phyloP scores from a whole-genome alignment of 1,140 invertebrate genomes.

The Fopius arisanus region DNA sequence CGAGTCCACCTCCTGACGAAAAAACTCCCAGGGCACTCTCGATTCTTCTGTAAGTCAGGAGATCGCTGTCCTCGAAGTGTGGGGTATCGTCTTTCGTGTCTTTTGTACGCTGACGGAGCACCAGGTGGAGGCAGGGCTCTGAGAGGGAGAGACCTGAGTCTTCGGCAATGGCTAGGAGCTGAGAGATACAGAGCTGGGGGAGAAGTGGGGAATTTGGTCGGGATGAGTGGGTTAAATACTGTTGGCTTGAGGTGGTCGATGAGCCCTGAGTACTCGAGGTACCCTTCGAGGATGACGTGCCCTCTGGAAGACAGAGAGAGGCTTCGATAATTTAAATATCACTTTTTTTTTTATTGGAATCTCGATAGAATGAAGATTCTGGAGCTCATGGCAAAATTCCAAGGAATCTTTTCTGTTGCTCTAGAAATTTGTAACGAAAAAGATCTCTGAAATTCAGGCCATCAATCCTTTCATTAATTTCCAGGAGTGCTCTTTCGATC shows the following conservation, averaged over 20 bases:
- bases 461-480: too few relatives aligned
- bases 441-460: too few relatives aligned
- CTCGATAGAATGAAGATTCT: too few relatives aligned
- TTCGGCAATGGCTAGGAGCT: conserved; percentile 69
- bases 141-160: conserved; percentile 67
- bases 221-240: conserved; percentile 60
- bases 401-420: too few relatives aligned
- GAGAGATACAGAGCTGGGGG: conserved; percentile 69
- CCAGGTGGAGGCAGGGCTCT: conserved; percentile 66
- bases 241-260: conserved; percentile 49
- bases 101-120: conserved; percentile 54
- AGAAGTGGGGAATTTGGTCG: conserved; percentile 65
- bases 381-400: too few relatives aligned
- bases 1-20: conserved; percentile 85
- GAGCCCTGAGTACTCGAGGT: conserved; percentile 42
- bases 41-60: conserved; percentile 58
- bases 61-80: conserved; percentile 44
- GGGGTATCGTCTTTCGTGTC: conserved; percentile 53
- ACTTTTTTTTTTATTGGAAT: too few relatives aligned
- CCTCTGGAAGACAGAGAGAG: background rate
- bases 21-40: conserved; percentile 82
- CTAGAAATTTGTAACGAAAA: too few relatives aligned
- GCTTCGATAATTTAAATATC: background rate
- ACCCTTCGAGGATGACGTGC: conserved; percentile 41
- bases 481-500: too few relatives aligned